Evolutionary conservation across 2,797 vertebrate species (phyloP).

Genomic region (Rhyacichthys aspro): DNA sequence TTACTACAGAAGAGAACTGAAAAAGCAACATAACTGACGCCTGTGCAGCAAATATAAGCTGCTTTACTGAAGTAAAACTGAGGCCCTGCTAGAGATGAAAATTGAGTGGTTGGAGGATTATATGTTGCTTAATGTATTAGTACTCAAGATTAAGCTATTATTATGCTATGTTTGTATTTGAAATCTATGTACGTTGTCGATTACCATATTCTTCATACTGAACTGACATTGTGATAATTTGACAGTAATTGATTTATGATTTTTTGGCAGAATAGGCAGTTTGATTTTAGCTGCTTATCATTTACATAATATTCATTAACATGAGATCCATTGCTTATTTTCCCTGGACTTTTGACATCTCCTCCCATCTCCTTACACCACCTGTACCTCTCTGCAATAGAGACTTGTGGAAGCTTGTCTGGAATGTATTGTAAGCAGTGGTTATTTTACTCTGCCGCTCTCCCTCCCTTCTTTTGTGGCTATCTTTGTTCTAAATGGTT

Average conservation of each 20-base stretch:
- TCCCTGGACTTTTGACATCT: constrained; percentile 12
- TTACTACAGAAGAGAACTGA: too few relatives aligned
- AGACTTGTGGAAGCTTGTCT: constrained; percentile 62
- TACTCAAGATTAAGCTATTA: too few relatives aligned
- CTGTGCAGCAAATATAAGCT: constrained; percentile 25
- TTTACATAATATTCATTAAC: not conserved
- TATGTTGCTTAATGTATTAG: constrained; percentile 14
- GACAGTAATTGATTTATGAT: too few relatives aligned
- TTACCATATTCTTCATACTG: too few relatives aligned
- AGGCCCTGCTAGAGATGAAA: constrained; percentile 16
- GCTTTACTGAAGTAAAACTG: constrained; percentile 41
- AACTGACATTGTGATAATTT: too few relatives aligned
- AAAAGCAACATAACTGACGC: too few relatives aligned
- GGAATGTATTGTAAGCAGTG: constrained; percentile 52
- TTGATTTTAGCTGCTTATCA: too few relatives aligned
- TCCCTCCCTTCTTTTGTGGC: constrained; percentile 12
- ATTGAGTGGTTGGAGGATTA: constrained; percentile 7
- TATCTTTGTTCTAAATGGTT: constrained; percentile 43
- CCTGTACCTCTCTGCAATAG: constrained; percentile 23
- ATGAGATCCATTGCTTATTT: not conserved
- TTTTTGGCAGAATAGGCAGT: too few relatives aligned
- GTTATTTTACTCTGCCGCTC: not conserved
- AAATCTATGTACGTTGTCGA: too few relatives aligned
- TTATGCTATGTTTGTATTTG: too few relatives aligned
- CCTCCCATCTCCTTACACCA: constrained; percentile 18